Evolutionary conservation across 2,113 vertebrate genomes (phyloP), one percentile per base, ranked within the genome.

Genomic region (Sisor rabdophorus): DNA sequence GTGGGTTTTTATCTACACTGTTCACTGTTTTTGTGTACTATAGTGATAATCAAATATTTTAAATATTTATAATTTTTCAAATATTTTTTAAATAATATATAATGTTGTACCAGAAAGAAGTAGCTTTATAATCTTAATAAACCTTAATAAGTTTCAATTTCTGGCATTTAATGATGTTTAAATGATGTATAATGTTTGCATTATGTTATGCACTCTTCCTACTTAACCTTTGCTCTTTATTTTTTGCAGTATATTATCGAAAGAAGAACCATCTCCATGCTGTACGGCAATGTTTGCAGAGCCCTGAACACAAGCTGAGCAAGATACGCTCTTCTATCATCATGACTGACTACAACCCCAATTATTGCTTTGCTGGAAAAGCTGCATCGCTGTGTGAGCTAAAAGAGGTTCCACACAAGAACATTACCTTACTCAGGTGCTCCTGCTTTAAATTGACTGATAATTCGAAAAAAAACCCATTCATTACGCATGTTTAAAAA

Each of bases 291-390:
- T 87, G 81, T 55, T 88, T 94, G 72, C 93, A 94, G 81, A 95
- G 92, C 80, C 93, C 95, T 0, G 93, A 95, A 79, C 95, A 95
- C 47, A 94, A 96, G 79, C 90, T 96, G 80, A 96, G 94, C 83
- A 95, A 97, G 86, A 93, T 96, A 86, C 92, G 88, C 47, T 94
- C 94, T 0, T 96, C 94, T 52, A 91, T 92, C 86, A 94, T 96
- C 84, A 96, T 94, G 93, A 98, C 95, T 0, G 94, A 95, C 83
- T 95, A 95, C 88, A 95, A 95, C 73, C 95, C 94, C n/a, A 95
- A 96, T 89, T 97, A 95, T 88, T 95, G 94, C 90, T 96, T 94
- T 16, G 87, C 92, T 2, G 94, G 94, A 26, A 96, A 95, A 80
- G 90, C 90, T 0, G 87, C 91, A 4, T 91, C 93, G 0, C 89